Evolutionary conservation across 2,113 vertebrate genomes (phyloP), one percentile per base, ranked within the genome.

Genomic region (Gila orcuttii): DNA sequence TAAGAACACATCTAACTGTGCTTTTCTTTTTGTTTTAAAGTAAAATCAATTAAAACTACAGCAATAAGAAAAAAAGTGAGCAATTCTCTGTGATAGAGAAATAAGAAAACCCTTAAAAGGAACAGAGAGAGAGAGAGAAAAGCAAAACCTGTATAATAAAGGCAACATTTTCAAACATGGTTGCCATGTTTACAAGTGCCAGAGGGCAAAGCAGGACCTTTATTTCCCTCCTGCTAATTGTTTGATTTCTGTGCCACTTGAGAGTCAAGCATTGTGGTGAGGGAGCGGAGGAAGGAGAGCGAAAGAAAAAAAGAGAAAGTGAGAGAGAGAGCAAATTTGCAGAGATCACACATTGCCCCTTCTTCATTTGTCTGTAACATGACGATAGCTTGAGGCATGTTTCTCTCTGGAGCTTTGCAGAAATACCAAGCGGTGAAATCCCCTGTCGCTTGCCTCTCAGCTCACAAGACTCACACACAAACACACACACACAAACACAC

Each of bases 171-270:
- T 87, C 87, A 92, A 92, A 91, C 90, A 90, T 88, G 25, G 87
- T 90, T 88, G 36, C 88, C 77, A 80, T 94, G 92, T 94, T 93
- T 93, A 93, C 91, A 86, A 88, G 64, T 87, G 92, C 93, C 92
- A 89, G 89, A 93, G 94, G 93, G 93, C 84, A 74, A 92, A 93
- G 89, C 87, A 88, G 84, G 92, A 93, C 93, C 92, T 93, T 93
- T 92, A 92, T 92, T 93, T 93, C 92, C 94, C 93, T 94, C 92
- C 93, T 92, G 93, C 93, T 95, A 95, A 95, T 94, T 95, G 94
- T 95, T 94, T 95, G 93, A 94, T 95, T 95, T 95, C 90, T 90
- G 91, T 93, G 93, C 90, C 93, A 83, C 93, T 92, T 92, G 94
- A 94, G 93, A 94, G 92, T 89, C 85, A 66, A 21, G 85, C 85